Percentiles rank a stretch among this genome's conserved stretches.
Evolutionary conservation across 2,888 invertebrate genomes (phyloP).

Genomic region (Andricus curvator): DNA sequence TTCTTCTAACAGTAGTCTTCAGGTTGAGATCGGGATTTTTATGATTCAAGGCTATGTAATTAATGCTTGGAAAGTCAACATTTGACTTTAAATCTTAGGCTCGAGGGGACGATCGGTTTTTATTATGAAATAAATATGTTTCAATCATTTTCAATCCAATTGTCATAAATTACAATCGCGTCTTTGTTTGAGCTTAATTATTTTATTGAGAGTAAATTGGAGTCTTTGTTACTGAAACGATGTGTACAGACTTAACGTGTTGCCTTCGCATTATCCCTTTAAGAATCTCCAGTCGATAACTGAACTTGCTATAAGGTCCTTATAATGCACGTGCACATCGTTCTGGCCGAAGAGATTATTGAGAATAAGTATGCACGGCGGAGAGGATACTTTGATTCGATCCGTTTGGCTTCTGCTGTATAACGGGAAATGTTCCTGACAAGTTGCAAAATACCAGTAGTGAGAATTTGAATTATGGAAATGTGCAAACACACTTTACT

Average conservation of each 20-base stretch:
- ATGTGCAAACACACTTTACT: not conserved
- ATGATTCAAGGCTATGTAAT: not conserved
- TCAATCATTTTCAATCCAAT: no score
- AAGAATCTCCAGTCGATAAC: conserved; percentile 32
- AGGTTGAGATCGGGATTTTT: not conserved
- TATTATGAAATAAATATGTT: not conserved
- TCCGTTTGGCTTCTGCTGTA: conserved; percentile 24
- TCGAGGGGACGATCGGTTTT: no score
- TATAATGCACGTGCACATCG: conserved; percentile 37
- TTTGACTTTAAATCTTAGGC: no score
- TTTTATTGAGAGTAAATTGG: conserved; percentile 1
- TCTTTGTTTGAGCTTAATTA: not conserved
- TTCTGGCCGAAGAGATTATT: conserved; percentile 28
- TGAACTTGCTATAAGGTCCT: conserved; percentile 36
- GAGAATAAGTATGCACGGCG: conserved; percentile 39
- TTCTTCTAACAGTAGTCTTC: not conserved
- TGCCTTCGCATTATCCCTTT: conserved; percentile 29
- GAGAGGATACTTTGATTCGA: conserved; percentile 35
- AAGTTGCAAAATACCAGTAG: conserved; percentile 18
- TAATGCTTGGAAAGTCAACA: not conserved
- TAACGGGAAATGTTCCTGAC: conserved; percentile 23
- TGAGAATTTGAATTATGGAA: not conserved
- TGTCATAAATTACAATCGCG: not conserved
- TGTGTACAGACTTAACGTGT: not conserved
- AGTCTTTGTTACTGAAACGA: conserved; percentile 7